Conservation (phyloP, 2,888 invertebrate genomes). For the Empis stercorea region DNA sequence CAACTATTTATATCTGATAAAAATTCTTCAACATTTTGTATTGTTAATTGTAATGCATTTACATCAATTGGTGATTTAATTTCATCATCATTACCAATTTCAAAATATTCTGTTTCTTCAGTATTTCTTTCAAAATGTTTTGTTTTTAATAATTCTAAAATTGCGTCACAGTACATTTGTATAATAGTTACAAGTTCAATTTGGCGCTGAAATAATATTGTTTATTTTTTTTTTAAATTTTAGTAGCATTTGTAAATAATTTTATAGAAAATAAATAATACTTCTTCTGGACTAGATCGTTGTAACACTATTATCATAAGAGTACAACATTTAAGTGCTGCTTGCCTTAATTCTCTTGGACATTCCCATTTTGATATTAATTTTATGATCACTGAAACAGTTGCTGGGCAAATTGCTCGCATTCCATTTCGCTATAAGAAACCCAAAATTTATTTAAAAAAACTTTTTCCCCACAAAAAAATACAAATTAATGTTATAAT, state of each 20-base stretch:
- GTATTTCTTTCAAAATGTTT: conserved; percentile 23
- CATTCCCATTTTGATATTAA: conserved; percentile 38
- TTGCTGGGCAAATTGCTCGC: conserved; percentile 47
- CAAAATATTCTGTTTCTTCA: conserved; percentile 25
- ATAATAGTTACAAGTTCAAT: conserved; percentile 40
- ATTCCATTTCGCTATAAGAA: conserved; percentile 43
- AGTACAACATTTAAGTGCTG: conserved; percentile 41
- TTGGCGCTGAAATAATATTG: conserved; percentile 37
- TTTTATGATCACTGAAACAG: conserved; percentile 42
- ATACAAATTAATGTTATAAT: no score
- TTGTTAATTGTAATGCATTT: conserved; percentile 28
- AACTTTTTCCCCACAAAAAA: no score
- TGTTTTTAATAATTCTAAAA: conserved; percentile 29
- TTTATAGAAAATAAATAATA: no score
- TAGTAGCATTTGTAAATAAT: background rate
- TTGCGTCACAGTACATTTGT: conserved; percentile 34
- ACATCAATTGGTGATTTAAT: conserved; percentile 27
- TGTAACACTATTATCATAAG: conserved; percentile 44
- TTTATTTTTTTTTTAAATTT: background rate
- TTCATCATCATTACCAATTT: conserved; percentile 22
- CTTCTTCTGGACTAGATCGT: conserved; percentile 43
- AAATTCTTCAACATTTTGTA: conserved; percentile 30
- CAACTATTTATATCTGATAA: conserved; percentile 20
- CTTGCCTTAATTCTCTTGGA: conserved; percentile 30
- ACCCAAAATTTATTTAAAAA: background rate